Conservation (phyloP, 2,113 vertebrate species). For the Progne subis region DNA sequence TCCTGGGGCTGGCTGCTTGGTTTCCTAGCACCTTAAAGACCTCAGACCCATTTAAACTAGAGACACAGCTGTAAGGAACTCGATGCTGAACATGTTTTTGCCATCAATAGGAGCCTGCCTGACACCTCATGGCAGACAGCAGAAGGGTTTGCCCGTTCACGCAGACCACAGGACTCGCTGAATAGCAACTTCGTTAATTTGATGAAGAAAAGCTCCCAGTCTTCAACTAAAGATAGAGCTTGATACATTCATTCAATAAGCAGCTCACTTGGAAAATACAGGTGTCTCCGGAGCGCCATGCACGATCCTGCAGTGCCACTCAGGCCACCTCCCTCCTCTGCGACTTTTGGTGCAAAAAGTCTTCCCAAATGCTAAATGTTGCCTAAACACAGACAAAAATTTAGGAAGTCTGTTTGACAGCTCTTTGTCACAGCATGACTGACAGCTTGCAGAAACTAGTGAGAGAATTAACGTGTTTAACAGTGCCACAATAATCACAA, state of each 20-base stretch:
- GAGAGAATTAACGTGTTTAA: constrained; percentile 29
- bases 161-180: background rate
- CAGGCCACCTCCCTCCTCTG: background rate
- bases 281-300: background rate
- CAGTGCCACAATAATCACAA: constrained; percentile 62
- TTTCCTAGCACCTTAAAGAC: background rate
- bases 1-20: background rate
- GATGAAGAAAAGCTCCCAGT: background rate
- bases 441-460: constrained; percentile 29
- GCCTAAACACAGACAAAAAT: background rate
- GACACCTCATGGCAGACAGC: background rate
- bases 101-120: background rate
- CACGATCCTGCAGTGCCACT: background rate
- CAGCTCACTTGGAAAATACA: constrained; percentile 27
- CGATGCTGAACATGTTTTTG: background rate
- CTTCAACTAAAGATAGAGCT: background rate
- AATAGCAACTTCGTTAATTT: background rate
- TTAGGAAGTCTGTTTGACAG: background rate
- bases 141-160: background rate
- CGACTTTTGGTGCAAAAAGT: background rate
- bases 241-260: constrained; percentile 45
- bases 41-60: background rate
- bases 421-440: background rate
- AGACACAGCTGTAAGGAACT: background rate
- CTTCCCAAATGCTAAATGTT: background rate